These are phyloP conservation scores for Dendrolimus houi DNA, from an alignment of 2,888 invertebrate species.

Conservation along the genomic window DNA sequence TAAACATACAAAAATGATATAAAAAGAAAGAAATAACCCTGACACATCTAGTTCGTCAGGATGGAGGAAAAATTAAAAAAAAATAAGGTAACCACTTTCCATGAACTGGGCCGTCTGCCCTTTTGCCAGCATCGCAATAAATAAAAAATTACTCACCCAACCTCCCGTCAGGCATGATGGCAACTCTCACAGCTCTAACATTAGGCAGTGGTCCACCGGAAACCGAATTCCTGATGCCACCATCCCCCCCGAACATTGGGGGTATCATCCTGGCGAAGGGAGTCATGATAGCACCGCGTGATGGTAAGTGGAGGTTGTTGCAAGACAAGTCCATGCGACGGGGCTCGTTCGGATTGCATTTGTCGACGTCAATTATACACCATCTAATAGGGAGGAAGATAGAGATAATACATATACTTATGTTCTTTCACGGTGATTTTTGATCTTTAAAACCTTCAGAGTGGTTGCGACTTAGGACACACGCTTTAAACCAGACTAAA, in stretches of 20 bases:
- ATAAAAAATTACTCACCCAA: conserved; percentile 2
- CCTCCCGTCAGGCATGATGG: conserved; percentile 18
- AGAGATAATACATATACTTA: background rate
- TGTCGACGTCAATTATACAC: conserved; percentile 18
- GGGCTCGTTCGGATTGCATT: conserved; percentile 14
- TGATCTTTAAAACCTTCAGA: too few relatives aligned
- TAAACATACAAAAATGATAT: too few relatives aligned
- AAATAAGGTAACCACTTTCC: too few relatives aligned
- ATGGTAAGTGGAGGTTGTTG: conserved; percentile 19
- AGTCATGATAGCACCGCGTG: conserved; percentile 16
- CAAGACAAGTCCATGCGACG: conserved; percentile 19
- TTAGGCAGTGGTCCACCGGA: conserved; percentile 18
- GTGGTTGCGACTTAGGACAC: too few relatives aligned
- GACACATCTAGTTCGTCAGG: too few relatives aligned
- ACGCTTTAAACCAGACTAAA: too few relatives aligned
- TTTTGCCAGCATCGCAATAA: too few relatives aligned
- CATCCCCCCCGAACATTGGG: conserved; percentile 12
- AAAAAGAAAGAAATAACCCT: too few relatives aligned
- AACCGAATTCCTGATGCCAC: conserved; percentile 8
- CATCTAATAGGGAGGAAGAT: conserved; percentile 10
- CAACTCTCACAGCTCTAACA: conserved; percentile 15
- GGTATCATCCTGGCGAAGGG: conserved; percentile 21
- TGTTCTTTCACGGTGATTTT: too few relatives aligned
- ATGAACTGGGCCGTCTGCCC: too few relatives aligned
- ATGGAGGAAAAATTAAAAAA: too few relatives aligned